Conservation (phyloP, 1,140 invertebrate genomes). For the Stegodyphus mimosarum region DNA sequence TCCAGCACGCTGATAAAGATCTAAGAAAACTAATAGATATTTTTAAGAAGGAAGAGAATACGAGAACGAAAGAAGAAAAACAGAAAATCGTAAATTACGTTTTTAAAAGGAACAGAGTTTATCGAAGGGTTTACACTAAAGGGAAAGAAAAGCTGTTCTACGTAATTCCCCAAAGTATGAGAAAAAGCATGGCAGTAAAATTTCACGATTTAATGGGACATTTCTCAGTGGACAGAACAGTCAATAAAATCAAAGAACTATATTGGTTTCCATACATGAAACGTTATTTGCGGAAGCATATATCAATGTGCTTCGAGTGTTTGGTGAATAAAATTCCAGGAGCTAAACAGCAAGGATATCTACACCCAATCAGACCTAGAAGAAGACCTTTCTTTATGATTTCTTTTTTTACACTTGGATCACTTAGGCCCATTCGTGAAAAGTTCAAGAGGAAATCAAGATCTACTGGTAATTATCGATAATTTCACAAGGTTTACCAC, state of each 20-base stretch:
- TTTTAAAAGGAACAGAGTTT: conserved; percentile 1
- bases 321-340: conserved; percentile 30
- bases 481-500: conserved; percentile 26
- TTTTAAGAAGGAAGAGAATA: neutral
- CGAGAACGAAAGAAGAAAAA: neutral
- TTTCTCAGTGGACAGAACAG: no score
- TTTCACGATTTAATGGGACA: no score
- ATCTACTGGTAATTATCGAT: conserved; percentile 17
- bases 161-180: conserved; percentile 19
- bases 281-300: conserved; percentile 10
- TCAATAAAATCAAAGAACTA: no score
- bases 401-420: conserved; percentile 2
- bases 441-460: conserved; percentile 30
- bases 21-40: neutral
- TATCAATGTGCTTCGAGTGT: conserved; percentile 29
- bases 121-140: neutral
- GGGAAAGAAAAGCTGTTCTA: conserved; percentile 7
- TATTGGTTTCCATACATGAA: conserved; percentile 35
- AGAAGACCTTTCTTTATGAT: neutral
- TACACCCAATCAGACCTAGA: neutral
- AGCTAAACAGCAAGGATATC: conserved; percentile 33
- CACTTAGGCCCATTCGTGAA: conserved; percentile 5
- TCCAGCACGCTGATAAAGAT: no score
- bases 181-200: no score
- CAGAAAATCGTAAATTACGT: neutral